Evolutionary conservation across 2,888 invertebrate genomes (phyloP), one percentile per base, ranked within the genome.

Genomic region (Odontocolon sp.): DNA sequence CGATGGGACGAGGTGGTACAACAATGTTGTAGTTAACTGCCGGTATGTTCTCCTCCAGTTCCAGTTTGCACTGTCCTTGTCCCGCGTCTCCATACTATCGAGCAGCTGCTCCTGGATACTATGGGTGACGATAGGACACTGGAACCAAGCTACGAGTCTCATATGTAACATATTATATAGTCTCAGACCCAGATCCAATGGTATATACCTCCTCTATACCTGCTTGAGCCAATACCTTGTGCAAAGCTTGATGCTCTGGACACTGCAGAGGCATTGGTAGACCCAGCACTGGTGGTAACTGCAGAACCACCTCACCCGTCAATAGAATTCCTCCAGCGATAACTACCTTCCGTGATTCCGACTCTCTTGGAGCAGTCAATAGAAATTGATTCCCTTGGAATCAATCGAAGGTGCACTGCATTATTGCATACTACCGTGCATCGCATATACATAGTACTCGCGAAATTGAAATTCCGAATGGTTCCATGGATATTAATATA

Each of bases 301-400:
- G 9, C 16, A 16, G 16, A 18, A 31, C 54, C 18, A 31, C 31
- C 3, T n/a, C 54, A 16, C 28, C 33, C 18, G n/a, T 54, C 16
- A 16, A 2, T 18, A 18, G n/a, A 26, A 9, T 54, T 4, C 33
- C 31, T n/a, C n/a, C n/a, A n/a, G 31, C 54, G 80, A 84, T 86
- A 82, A 81, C 82, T 77, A 82, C 82, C 81, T 80, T 78, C 77
- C 77, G 56, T 81, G 76, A 80, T 70, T 61, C 61, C 23, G 23
- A 64, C 77, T 79, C 76, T 81, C 82, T 73, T 77, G 73, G 52
- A 23, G 28, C 56, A 11, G 33, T 74, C 78, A 79, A 84, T 81
- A 79, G 85, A 81, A 84, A 83, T 86, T 81, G 80, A 84, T 85
- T 81, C 79, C 80, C 66, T 72, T 45, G 45, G 61, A 61, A 68